phyloP scores from a whole-genome alignment of 2,113 vertebrate species.

The Strix uralensis region DNA sequence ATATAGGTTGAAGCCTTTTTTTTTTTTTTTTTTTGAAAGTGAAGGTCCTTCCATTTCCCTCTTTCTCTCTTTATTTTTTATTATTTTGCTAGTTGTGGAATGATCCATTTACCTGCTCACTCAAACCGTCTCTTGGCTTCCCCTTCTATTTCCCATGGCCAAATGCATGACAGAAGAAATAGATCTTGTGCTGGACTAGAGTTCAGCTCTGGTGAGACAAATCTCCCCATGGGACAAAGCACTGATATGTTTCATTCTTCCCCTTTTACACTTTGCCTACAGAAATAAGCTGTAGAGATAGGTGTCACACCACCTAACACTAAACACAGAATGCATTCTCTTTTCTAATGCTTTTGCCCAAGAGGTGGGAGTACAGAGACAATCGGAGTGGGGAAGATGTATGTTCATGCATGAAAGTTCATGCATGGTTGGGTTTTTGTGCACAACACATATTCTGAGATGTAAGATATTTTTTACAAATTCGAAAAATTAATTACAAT shows the following conservation, averaged over 20 bases:
- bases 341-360: not conserved
- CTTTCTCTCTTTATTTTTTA: not conserved
- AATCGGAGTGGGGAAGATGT: rapidly evolving
- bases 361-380: not conserved
- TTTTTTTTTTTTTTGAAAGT: not conserved
- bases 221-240: not conserved
- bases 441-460: not conserved
- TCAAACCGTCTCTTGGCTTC: not conserved
- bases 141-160: not conserved
- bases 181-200: not conserved
- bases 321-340: not conserved
- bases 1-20: not conserved
- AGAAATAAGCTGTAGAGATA: not conserved
- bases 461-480: not conserved
- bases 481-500: not conserved
- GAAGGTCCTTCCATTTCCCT: not conserved
- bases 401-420: not conserved
- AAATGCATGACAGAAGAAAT: not conserved
- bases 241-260: not conserved
- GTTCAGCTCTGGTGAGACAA: not conserved
- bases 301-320: not conserved
- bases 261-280: not conserved
- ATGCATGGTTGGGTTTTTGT: not conserved
- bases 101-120: not conserved
- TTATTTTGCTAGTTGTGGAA: not conserved